phyloP scores from a whole-genome alignment of 2,797 vertebrate species.

The Coendou prehensilis region DNA sequence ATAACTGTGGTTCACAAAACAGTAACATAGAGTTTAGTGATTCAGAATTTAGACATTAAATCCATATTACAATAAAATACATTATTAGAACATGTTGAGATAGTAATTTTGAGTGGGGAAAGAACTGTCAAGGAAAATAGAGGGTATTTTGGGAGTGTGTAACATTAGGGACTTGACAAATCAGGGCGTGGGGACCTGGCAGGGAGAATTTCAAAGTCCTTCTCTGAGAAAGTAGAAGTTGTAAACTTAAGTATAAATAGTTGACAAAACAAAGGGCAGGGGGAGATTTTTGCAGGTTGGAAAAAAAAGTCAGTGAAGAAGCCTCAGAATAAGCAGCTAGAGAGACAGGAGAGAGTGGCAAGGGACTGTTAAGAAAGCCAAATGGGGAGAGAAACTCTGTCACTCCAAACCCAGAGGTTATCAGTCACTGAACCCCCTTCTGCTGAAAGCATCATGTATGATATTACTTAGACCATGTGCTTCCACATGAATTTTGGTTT shows the following conservation, averaged over 20 bases:
- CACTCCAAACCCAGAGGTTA: neutral
- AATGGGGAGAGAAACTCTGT: neutral
- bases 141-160: neutral
- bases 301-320: neutral
- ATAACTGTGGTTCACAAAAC: neutral
- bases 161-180: neutral
- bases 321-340: neutral
- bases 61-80: constrained; percentile 18
- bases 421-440: neutral
- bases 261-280: neutral
- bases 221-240: neutral
- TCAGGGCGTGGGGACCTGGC: neutral
- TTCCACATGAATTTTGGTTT: constrained; percentile 24
- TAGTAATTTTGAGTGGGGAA: neutral
- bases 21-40: neutral
- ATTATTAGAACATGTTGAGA: neutral
- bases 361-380: neutral
- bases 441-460: neutral
- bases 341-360: neutral
- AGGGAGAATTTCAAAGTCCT: neutral
- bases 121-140: neutral
- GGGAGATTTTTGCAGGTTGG: neutral
- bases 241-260: neutral
- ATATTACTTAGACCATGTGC: neutral
- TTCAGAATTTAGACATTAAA: neutral